Base-by-base conservation (phyloP, 2,113 vertebrate species). In the Phalacrocorax brasilianus region DNA sequence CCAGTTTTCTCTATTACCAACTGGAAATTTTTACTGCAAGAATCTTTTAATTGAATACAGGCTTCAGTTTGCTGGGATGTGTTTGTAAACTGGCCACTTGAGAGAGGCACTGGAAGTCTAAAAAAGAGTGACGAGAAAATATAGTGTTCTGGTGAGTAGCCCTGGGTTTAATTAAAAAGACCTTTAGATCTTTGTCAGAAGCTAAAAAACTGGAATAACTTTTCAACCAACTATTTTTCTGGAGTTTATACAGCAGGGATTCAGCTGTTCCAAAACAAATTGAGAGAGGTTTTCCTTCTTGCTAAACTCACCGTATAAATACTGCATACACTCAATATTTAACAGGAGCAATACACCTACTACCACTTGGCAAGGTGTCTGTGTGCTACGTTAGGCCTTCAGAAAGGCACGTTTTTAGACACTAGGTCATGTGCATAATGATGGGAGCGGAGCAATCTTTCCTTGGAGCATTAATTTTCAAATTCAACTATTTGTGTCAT, bases 91-190 rank as follows among this genome's bases (percentile, higher is more conserved):
- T 55, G 38, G 62, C 22, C 62, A 72, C 62, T 22, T 32, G 82
- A 90, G 82, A 93, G 52, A 85, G 30, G 17, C 19, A 59, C 6
- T 63, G 62, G 52, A 63, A 79, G 21, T 42, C 16, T 84, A 81
- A 85, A 74, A 44, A 52, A 33, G 22, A 26, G 44, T 77, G 62
- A 62, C 71, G n/a, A 71, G 47, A 78, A 93, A 91, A 79, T 83
- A 70, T 1, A 53, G 4, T 89, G 42, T 85, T 88, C 74, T 63
- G 28, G 28, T 59, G n/a, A 53, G 52, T 56, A 95, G 74, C 49
- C 53, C 44, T 72, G 62, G 67, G 47, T 83, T 85, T 88, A 95
- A 75, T 95, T 79, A 82, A 91, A 94, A 88, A 88, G 45, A 78
- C 61, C 23, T 90, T 91, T 68, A 76, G 22, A 61, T 33, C 24